Conservation (phyloP, 2,797 vertebrate species). For the Hafferia zeledoni region DNA sequence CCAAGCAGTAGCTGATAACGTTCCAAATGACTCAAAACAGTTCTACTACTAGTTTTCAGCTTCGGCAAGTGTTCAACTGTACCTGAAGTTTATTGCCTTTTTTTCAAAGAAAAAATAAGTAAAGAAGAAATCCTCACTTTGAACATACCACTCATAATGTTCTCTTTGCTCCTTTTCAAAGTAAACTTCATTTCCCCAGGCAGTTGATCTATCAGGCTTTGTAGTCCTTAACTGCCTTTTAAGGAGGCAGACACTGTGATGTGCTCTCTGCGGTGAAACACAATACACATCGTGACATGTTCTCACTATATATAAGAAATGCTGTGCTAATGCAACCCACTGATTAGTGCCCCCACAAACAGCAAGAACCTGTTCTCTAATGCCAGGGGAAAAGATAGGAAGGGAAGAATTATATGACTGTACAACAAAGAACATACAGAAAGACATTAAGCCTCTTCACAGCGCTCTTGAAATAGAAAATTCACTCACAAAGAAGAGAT, state of each 20-base stretch:
- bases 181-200: neutral
- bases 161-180: neutral
- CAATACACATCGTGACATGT: neutral
- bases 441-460: conserved; percentile 1
- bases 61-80: neutral
- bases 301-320: neutral
- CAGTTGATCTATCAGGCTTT: neutral
- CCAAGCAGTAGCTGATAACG: neutral
- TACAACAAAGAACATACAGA: neutral
- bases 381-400: neutral
- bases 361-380: neutral
- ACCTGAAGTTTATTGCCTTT: neutral
- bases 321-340: neutral
- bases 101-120: neutral
- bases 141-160: neutral
- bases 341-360: neutral
- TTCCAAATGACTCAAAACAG: neutral
- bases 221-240: neutral
- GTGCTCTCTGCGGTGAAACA: neutral
- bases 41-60: neutral
- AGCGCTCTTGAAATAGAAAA: neutral
- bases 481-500: neutral
- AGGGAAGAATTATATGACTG: neutral
- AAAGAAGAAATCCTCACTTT: neutral
- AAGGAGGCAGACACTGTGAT: neutral